Base-by-base conservation (phyloP, 2,113 vertebrate genomes). In the Kryptolebias marmoratus region DNA sequence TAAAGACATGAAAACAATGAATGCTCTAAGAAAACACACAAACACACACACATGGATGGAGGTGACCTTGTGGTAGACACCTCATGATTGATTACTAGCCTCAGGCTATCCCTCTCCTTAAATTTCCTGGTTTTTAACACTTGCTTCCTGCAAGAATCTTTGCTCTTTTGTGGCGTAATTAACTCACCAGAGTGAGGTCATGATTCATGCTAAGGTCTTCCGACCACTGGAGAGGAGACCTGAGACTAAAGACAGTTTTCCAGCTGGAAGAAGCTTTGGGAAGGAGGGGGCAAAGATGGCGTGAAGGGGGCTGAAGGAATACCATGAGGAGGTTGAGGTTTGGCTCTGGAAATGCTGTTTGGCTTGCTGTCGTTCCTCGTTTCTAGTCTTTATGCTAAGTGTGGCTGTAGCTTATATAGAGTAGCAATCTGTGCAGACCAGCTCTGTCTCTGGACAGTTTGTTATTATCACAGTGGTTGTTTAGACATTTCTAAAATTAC, bases 41-140 rank as follows among this genome's bases (percentile, higher is more conserved):
- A 45, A 66, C 12, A 56, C 64, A 79, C 62, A 59, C 54, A 64
- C 36, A 60, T 60, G 77, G 61, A 71, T n/a, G 28, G 63, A 82
- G 72, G 73, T 74, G 50, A 83, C 83, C 88, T 70, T 66, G 63
- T 30, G n/a, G 54, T 64, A 71, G 77, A 81, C 75, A 69, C 62
- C n/a, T 59, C 12, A 61, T 90, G 87, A 86, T 88, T 88, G 90
- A 93, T 93, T 87, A 89, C 84, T 39, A 36, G 83, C 89, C 85
- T 73, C 4, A 2, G 77, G 91, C 82, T 78, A 67, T 82, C 73
- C 77, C 81, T 77, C 55, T 82, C 52, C 84, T 75, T 84, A 73
- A 80, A 89, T 88, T 91, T 91, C 87, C 90, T 92, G 87, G 67
- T 79, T 84, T 83, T 83, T 82, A 90, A 83, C 74, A 74, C 66